Conservation (phyloP, 2,888 invertebrate genomes). For the Atethmia centrago region DNA sequence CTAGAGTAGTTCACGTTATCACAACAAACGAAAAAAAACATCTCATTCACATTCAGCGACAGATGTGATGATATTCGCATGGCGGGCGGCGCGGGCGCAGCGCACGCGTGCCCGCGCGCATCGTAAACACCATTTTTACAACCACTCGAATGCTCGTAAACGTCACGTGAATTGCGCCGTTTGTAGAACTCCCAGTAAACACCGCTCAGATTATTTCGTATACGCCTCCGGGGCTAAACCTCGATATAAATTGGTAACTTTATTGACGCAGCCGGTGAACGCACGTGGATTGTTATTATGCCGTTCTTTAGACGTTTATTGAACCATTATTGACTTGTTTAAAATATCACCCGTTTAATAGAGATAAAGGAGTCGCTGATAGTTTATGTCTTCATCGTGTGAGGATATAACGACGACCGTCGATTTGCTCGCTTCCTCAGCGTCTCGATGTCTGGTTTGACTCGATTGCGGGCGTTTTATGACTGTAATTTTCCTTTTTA, state of each 20-base stretch:
- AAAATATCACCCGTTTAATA: constrained; percentile 89
- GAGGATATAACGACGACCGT: constrained; percentile 74
- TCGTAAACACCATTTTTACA: constrained; percentile 90
- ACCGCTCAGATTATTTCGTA: constrained; percentile 89
- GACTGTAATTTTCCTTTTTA: constrained; percentile 87
- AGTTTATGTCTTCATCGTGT: constrained; percentile 87
- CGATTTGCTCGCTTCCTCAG: constrained; percentile 72
- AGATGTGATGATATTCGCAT: constrained; percentile 81
- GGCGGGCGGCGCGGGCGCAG: constrained; percentile 74
- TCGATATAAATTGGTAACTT: constrained; percentile 89
- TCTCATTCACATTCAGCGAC: constrained; percentile 81
- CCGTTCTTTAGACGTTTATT: constrained; percentile 89
- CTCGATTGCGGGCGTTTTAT: constrained; percentile 80
- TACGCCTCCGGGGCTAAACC: constrained; percentile 89
- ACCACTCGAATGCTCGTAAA: constrained; percentile 89
- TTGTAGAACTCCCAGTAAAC: constrained; percentile 89
- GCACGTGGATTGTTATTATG: constrained; percentile 89
- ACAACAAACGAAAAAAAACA: constrained; percentile 67
- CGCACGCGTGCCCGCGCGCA: constrained; percentile 80
- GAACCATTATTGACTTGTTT: constrained; percentile 90
- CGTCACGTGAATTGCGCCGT: constrained; percentile 89
- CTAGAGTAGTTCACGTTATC: constrained; percentile 68
- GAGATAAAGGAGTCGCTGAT: constrained; percentile 88
- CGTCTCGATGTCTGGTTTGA: constrained; percentile 81
- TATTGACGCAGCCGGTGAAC: constrained; percentile 84